A percentile compares a stretch with the other conserved stretches of the same genome.
These are phyloP conservation scores for Acipenser ruthenus DNA, from an alignment of 2,797 vertebrate genomes.

Conservation along the genomic window DNA sequence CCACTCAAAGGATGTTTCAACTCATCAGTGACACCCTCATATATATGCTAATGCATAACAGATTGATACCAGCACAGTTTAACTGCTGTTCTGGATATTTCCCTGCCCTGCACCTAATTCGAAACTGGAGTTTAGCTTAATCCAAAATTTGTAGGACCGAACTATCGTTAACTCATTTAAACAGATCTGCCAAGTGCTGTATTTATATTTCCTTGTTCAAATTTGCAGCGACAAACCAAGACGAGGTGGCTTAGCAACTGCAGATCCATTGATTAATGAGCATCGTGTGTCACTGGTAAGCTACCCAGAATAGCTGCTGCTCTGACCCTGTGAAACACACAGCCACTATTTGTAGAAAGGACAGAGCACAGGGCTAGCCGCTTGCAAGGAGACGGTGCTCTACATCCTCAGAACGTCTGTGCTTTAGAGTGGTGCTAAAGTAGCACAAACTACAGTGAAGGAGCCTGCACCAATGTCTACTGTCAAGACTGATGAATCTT, in stretches of 20 bases:
- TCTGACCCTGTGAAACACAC: constrained; percentile 21
- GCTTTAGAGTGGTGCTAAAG: neutral
- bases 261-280: constrained; percentile 23
- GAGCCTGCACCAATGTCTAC: neutral
- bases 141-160: no score
- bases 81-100: no score
- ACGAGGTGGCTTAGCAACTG: constrained; percentile 8
- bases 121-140: no score
- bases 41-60: no score
- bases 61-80: no score
- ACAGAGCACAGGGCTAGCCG: constrained; percentile 17
- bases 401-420: constrained; percentile 24
- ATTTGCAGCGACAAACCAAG: no score
- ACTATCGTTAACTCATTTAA: no score
- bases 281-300: constrained; percentile 13
- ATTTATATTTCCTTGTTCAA: no score
- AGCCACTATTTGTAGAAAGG: constrained; percentile 13
- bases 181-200: no score
- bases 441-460: constrained; percentile 14
- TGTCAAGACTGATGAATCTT: neutral
- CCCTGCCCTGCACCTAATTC: no score
- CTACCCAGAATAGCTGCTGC: constrained; percentile 27
- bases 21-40: no score
- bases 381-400: constrained; percentile 33
- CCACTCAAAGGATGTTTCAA: no score